Percentiles rank a stretch among this genome's conserved stretches.
These are phyloP conservation scores for Drosophila greeni DNA, from an alignment of 2,888 invertebrate species.

Conservation along the genomic window DNA sequence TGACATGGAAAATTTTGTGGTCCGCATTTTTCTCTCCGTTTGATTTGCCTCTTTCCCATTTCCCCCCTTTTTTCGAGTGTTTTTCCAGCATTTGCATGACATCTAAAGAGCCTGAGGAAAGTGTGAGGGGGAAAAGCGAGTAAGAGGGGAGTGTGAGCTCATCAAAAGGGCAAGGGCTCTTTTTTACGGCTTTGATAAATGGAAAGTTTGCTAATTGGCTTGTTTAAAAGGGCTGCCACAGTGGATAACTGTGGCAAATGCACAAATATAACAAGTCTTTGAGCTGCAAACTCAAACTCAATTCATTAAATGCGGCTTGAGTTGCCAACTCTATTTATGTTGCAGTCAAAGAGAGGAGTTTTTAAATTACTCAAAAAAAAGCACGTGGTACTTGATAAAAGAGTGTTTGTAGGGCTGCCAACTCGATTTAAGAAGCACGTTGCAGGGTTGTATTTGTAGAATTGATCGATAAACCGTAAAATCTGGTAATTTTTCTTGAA, in stretches of 20 bases:
- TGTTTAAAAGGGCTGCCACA: conserved; percentile 17
- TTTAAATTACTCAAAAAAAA: background rate
- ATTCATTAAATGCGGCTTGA: conserved; percentile 6
- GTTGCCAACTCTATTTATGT: conserved; percentile 11
- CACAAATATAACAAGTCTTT: conserved; percentile 5
- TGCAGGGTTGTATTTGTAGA: background rate
- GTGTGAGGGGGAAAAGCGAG: background rate
- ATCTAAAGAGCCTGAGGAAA: background rate
- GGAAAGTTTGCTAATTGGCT: conserved; percentile 60
- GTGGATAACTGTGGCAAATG: conserved; percentile 18
- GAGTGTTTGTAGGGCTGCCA: background rate
- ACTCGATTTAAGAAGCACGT: background rate
- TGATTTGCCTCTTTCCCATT: conserved; percentile 11
- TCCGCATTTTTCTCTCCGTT: conserved; percentile 37
- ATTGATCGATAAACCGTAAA: background rate
- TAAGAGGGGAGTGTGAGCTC: conserved; percentile 12
- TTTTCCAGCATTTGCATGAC: conserved; percentile 68
- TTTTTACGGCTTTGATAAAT: conserved; percentile 35
- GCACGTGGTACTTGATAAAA: background rate
- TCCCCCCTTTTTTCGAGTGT: conserved; percentile 33
- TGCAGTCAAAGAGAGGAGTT: background rate
- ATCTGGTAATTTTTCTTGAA: background rate
- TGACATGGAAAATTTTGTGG: conserved; percentile 74
- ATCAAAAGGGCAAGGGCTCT: conserved; percentile 28
- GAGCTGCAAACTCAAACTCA: conserved; percentile 14